Base-by-base conservation (phyloP, 2,113 vertebrate species). In the Scomber colias region DNA sequence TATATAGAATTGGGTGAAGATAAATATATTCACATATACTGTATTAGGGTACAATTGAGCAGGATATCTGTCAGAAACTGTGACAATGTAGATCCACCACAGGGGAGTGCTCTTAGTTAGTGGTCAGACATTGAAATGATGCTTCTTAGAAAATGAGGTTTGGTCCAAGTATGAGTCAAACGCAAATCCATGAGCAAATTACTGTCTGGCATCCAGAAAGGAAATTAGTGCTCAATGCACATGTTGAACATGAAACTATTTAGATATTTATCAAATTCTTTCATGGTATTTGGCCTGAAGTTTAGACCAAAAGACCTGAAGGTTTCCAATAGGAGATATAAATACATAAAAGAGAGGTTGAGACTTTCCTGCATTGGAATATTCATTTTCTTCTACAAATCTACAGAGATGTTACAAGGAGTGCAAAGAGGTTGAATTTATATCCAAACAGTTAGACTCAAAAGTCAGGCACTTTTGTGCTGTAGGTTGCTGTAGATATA, bases 31-130 rank as follows among this genome's bases (percentile, higher is more conserved):
- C 31, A 35, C 5, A 35, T 35, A 35, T 35, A 35, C 5, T 35
- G 3, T 35, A 35, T 35, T 53, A 14, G 12, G 17, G 17, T 27
- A 11, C 40, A 70, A 3, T 5, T 46, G 10, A 12, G 11, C 27
- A 59, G n/a, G 1, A 60, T 19, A 14, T 14, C 31, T 61, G 15
- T 46, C 31, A 74, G 44, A 15, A 30, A 62, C 17, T 87, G 86
- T 73, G 89, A 74, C 3, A 65, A 51, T 15, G 59, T 8, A 63
- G 1, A 67, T 3, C 54, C 12, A 67, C 88, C 90, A 91, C 85
- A 48, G 61, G 86, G 68, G 70, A 9, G 80, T 79, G 83, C 84
- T 91, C 54, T 92, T 87, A 56, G 55, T 66, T 71, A 83, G 71
- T 60, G 19, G 49, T 35, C 56, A 24, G 55, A 55, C 76, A 70